Percentiles rank a stretch among this genome's conserved stretches.
phyloP scores from a whole-genome alignment of 2,797 vertebrate genomes.

The Gadopsis bispinosus region DNA sequence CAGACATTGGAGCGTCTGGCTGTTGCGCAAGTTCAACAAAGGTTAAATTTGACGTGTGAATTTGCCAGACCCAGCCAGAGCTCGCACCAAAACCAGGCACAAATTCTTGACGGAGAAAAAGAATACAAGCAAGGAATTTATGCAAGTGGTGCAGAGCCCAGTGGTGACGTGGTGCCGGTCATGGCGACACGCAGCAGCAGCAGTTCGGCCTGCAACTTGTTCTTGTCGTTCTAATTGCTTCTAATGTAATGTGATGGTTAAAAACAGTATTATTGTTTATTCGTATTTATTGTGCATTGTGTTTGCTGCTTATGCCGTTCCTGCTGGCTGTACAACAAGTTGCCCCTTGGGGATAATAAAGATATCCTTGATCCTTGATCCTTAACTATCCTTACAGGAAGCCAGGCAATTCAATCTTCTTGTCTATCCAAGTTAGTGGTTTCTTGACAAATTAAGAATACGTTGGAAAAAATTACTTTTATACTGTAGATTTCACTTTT shows the following conservation, averaged over 20 bases:
- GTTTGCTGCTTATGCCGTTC: too few species aligned
- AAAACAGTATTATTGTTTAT: too few species aligned
- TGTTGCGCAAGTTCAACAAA: neutral
- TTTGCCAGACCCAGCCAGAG: neutral
- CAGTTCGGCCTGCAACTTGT: too few species aligned
- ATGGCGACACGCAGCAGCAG: too few species aligned
- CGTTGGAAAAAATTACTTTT: slow-evolving; percentile 8
- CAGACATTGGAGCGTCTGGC: neutral
- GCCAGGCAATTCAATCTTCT: slow-evolving; percentile 34
- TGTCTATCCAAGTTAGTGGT: slow-evolving; percentile 27
- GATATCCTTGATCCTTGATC: too few species aligned
- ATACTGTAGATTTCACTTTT: slow-evolving; percentile 31
- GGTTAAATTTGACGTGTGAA: neutral
- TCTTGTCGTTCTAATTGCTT: too few species aligned
- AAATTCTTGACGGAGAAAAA: neutral
- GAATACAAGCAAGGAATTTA: slow-evolving; percentile 11
- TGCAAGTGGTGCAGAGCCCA: neutral
- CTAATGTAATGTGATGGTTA: too few species aligned
- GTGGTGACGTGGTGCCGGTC: too few species aligned
- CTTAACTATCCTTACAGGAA: slow-evolving; percentile 5
- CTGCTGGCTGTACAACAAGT: too few species aligned
- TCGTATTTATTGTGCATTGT: too few species aligned
- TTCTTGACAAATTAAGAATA: slow-evolving; percentile 46
- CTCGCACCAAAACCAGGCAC: neutral
- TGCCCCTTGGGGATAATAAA: too few species aligned